Percentiles rank a stretch among this genome's conserved stretches.
These are phyloP conservation scores for Polypterus senegalus DNA, from an alignment of 2,113 vertebrate genomes.

Conservation along the genomic window DNA sequence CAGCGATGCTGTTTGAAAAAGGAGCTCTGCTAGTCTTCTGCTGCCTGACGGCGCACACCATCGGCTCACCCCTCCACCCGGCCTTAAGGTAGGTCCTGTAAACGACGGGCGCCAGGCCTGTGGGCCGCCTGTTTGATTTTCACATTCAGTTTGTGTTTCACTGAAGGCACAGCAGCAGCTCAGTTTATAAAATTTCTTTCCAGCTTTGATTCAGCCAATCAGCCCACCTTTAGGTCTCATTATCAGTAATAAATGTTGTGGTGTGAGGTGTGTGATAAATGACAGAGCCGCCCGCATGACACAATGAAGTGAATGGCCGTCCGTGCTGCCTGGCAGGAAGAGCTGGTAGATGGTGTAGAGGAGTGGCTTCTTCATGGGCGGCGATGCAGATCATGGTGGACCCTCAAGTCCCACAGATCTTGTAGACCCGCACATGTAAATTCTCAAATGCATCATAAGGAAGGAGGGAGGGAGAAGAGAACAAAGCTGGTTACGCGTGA, in stretches of 20 bases:
- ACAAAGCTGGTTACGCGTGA: too few relatives aligned
- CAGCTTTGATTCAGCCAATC: neutral
- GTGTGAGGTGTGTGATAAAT: neutral
- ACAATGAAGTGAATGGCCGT: neutral
- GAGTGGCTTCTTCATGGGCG: too few relatives aligned
- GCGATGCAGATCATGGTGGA: too few relatives aligned
- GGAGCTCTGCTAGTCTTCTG: slow-evolving; percentile 59
- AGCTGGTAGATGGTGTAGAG: neutral
- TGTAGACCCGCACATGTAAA: too few relatives aligned
- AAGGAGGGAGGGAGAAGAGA: too few relatives aligned
- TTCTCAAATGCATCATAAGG: too few relatives aligned
- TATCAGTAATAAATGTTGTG: neutral
- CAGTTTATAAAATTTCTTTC: neutral
- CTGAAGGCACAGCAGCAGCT: neutral
- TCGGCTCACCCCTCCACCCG: slow-evolving; percentile 56
- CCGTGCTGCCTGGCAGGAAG: neutral
- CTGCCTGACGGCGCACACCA: slow-evolving; percentile 53
- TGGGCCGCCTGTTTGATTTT: neutral
- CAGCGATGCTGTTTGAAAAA: slow-evolving; percentile 57
- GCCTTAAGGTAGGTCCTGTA: slow-evolving; percentile 61
- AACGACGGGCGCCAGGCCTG: neutral
- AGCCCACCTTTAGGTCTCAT: neutral
- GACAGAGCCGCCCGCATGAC: neutral
- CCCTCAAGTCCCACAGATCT: too few relatives aligned
- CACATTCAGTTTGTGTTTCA: neutral